phyloP scores from a whole-genome alignment of 30 jellyfish, hydroid and myxozoan genomes.

The Aurelia coerulea region DNA sequence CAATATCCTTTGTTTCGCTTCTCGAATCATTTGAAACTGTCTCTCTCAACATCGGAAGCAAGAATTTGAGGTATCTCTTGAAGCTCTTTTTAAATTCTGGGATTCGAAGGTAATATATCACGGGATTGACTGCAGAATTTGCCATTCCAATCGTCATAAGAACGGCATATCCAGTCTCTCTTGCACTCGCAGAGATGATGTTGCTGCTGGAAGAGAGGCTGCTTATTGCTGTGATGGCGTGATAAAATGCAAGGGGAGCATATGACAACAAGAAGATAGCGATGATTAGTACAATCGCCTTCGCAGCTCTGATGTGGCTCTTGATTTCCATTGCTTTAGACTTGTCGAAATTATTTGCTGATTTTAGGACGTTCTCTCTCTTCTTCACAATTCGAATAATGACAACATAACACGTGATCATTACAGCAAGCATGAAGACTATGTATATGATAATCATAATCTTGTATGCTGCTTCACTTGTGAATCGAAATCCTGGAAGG shows the following conservation, averaged over 20 bases:
- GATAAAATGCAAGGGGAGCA: constrained; percentile 44
- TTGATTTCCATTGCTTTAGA: not conserved
- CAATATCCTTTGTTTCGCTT: not conserved
- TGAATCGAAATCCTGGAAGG: constrained; percentile 60
- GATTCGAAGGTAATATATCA: constrained; percentile 68
- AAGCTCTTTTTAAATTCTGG: constrained; percentile 67
- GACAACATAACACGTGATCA: constrained; percentile 56
- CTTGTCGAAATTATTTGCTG: constrained; percentile 6
- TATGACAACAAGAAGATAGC: constrained; percentile 13
- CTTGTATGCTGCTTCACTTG: constrained; percentile 50
- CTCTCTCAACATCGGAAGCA: not conserved
- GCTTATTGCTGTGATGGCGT: constrained; percentile 38
- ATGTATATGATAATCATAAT: constrained; percentile 23
- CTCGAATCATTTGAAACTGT: not conserved
- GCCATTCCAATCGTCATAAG: constrained; percentile 56
- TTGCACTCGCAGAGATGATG: constrained; percentile 4
- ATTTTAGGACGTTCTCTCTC: not conserved
- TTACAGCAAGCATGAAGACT: constrained; percentile 19
- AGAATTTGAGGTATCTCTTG: not conserved
- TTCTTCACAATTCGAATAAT: constrained; percentile 38
- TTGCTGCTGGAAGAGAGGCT: constrained; percentile 11
- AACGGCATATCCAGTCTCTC: constrained; percentile 52
- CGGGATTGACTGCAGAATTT: constrained; percentile 81
- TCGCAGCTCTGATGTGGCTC: constrained; percentile 50
- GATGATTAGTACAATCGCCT: constrained; percentile 19